Conservation (phyloP, 2,113 vertebrate genomes). For the Sinocyclocheilus anshuiensis region DNA sequence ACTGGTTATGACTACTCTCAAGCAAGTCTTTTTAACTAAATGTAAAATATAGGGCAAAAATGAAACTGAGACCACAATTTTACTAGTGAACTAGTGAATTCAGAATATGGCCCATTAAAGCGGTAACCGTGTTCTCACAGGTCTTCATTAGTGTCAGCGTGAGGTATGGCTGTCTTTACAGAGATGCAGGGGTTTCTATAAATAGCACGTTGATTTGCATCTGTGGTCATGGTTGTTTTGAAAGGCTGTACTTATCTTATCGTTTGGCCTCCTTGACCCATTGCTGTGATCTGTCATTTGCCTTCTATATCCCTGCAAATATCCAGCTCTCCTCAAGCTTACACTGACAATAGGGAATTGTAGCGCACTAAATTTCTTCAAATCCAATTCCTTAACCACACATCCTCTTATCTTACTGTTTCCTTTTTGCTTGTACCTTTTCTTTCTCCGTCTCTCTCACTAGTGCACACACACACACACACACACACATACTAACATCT, state of each 20-base stretch:
- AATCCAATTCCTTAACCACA: too few species aligned
- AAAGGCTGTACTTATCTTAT: conserved; percentile 42
- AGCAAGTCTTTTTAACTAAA: not conserved
- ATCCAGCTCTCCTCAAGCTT: not conserved
- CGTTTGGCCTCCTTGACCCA: conserved; percentile 25
- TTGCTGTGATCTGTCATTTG: not conserved
- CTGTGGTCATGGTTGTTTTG: conserved; percentile 23
- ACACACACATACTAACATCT: too few species aligned
- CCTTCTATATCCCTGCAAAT: not conserved
- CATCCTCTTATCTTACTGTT: too few species aligned
- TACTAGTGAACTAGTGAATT: not conserved
- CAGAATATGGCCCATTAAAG: not conserved
- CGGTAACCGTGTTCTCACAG: not conserved
- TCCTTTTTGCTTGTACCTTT: too few species aligned
- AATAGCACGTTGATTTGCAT: conserved; percentile 45
- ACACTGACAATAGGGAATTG: too few species aligned
- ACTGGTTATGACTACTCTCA: not conserved
- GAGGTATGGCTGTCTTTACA: not conserved
- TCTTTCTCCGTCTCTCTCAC: too few species aligned
- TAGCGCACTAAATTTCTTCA: too few species aligned
- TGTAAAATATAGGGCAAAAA: not conserved
- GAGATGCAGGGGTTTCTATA: conserved; percentile 33
- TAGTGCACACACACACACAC: too few species aligned
- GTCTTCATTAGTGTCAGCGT: conserved; percentile 1
- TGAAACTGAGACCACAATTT: not conserved